These are phyloP conservation scores for Aphelinus certus DNA, from an alignment of 1,140 invertebrate genomes.

Conservation along the genomic window DNA sequence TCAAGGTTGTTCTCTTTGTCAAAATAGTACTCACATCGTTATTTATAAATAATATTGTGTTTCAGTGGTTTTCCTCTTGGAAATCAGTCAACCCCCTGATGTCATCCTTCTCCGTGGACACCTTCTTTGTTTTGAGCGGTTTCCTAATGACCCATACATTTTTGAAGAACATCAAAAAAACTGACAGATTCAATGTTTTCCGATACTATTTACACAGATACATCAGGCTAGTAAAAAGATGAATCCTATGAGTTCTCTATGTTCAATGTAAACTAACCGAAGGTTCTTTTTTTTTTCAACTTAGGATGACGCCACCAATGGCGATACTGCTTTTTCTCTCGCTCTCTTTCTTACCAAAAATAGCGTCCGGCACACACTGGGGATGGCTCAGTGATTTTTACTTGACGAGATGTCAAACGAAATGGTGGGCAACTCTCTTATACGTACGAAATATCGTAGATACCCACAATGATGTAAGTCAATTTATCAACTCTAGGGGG, in stretches of 20 bases:
- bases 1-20: no score
- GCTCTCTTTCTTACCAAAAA: slow-evolving; percentile 54
- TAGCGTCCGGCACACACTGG: slow-evolving; percentile 62
- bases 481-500: background rate
- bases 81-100: slow-evolving; percentile 51
- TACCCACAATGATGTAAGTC: slow-evolving; percentile 51
- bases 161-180: slow-evolving; percentile 61
- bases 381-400: slow-evolving; percentile 41
- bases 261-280: no score
- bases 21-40: no score
- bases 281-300: no score
- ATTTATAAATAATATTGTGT: no score
- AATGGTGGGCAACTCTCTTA: slow-evolving; percentile 71
- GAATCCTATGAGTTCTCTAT: no score
- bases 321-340: slow-evolving; percentile 55
- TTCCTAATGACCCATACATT: slow-evolving; percentile 69
- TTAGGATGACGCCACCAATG: slow-evolving; percentile 56
- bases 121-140: slow-evolving; percentile 71
- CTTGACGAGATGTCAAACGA: slow-evolving; percentile 56
- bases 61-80: slow-evolving; percentile 44
- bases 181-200: slow-evolving; percentile 52
- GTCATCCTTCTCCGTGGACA: slow-evolving; percentile 64
- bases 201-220: slow-evolving; percentile 58
- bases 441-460: slow-evolving; percentile 71
- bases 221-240: slow-evolving; percentile 44